A percentile compares a stretch with the other conserved stretches of the same genome.
These are phyloP conservation scores for Pterocles burchelli DNA, from an alignment of 2,113 vertebrate species.

Conservation along the genomic window DNA sequence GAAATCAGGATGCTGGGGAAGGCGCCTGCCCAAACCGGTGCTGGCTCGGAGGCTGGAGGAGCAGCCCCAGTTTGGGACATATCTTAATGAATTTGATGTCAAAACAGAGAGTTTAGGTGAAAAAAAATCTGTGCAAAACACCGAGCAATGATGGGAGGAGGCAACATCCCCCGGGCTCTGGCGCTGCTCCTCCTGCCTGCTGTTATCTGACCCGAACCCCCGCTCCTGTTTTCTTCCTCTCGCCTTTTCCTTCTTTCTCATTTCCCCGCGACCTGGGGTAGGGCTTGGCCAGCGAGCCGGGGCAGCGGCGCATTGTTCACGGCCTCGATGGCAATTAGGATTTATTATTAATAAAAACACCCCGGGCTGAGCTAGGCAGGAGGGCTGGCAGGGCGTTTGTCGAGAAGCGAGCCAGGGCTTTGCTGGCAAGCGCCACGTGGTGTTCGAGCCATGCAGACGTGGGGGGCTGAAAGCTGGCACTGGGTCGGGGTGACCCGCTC, in stretches of 20 bases:
- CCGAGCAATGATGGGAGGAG: fast-evolving
- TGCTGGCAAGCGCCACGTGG: fast-evolving
- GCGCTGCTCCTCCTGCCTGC: background rate
- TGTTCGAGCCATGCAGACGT: background rate
- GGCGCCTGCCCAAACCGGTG: too few relatives aligned
- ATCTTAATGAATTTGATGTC: background rate
- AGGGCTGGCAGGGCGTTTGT: background rate
- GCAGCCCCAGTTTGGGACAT: fast-evolving
- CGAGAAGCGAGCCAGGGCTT: background rate
- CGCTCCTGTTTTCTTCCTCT: background rate
- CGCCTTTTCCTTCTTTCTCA: background rate
- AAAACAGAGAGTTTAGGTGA: background rate
- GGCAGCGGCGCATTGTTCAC: background rate
- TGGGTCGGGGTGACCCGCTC: background rate
- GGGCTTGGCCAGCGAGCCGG: fast-evolving
- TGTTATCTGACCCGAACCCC: background rate
- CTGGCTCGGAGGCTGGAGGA: background rate
- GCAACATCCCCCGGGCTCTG: fast-evolving
- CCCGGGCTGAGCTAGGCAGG: background rate
- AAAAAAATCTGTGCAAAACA: background rate
- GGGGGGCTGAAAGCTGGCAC: background rate
- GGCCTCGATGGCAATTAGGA: background rate
- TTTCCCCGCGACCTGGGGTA: background rate
- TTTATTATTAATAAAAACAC: background rate
- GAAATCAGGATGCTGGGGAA: background rate